Evolutionary conservation across 2,888 invertebrate species (phyloP).

Genomic region (Agriopis aurantiaria): DNA sequence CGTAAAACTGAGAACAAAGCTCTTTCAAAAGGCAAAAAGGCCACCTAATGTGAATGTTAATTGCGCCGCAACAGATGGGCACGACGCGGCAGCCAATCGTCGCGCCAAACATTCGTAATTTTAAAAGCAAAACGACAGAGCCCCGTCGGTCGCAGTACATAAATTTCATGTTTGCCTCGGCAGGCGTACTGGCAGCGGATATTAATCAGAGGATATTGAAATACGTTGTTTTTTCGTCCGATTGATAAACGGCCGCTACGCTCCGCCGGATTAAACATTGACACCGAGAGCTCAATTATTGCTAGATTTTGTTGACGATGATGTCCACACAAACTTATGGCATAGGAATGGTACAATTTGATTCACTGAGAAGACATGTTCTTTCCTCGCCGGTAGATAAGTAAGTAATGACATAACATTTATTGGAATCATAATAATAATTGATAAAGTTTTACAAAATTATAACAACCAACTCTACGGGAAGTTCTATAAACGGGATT

Average conservation of each 20-base stretch:
- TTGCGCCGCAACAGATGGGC: constrained; percentile 81
- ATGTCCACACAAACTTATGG: constrained; percentile 11
- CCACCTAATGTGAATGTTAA: constrained; percentile 78
- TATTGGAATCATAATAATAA: neutral
- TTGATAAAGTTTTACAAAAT: too few relatives aligned
- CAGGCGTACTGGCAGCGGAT: constrained; percentile 84
- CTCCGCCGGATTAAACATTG: constrained; percentile 81
- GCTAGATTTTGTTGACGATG: constrained; percentile 54
- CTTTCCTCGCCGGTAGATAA: neutral
- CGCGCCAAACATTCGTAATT: constrained; percentile 84
- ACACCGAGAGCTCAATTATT: constrained; percentile 78
- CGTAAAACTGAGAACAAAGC: constrained; percentile 40
- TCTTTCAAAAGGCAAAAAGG: constrained; percentile 35
- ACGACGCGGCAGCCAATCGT: constrained; percentile 80
- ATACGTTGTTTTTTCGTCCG: constrained; percentile 85
- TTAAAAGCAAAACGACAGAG: constrained; percentile 85
- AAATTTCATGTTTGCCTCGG: constrained; percentile 85
- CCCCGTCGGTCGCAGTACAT: constrained; percentile 83
- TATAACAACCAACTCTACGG: too few relatives aligned
- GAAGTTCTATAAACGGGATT: too few relatives aligned
- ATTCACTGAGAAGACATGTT: neutral
- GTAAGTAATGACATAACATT: neutral
- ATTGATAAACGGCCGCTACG: constrained; percentile 82
- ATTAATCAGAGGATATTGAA: constrained; percentile 87
- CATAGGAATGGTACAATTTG: neutral